Base-by-base conservation (phyloP, 1,140 invertebrate genomes). In the Pseudomyrmex sp. region DNA sequence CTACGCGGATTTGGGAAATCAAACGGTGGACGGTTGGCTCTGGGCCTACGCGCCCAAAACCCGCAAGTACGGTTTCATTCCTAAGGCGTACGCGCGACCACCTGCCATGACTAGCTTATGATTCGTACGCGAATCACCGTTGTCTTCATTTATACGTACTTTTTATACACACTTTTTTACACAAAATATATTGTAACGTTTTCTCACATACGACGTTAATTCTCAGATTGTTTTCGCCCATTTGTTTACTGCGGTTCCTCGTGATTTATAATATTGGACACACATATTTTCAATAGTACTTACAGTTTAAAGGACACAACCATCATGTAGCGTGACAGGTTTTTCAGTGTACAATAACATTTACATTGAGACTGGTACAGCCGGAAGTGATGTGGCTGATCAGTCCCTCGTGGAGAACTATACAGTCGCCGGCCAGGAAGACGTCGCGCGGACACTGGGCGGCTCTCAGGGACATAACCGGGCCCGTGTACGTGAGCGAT, bases 11-110 rank as follows among this genome's bases (percentile, higher is more conserved):
- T 95, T 98, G 52, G 97, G 96, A 83, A 98, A 98, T 95, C 98
- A 99, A 94, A 98, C 97, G 0, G 98, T 98, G 1, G 97, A 98
- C 91, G 98, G 98, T 12, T 99, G 98, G 98, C 94, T 99, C 46
- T 99, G 98, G 98, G 98, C 98, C 0, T 98, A 98, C 93, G 97
- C 98, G 10, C 98, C 98, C 0, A 98, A 98, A 94, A 97, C 97
- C 12, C 95, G 98, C 44, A 98, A 98, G 94, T 98, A 98, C 92
- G 98, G 98, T 13, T 99, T 99, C 93, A 98, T 99, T 89, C 98
- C 98, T 12, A 98, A 98, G 93, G 97, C 98, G 0, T 99, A 99
- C 92, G 98, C 98, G 0, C 95, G 98, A n/a, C 97, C 98, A 9
- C 98, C 98, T 1, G 98, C 98, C 63, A 98, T 98, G 96, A 99